Evolutionary conservation across 2,113 vertebrate species (phyloP), one percentile per base, ranked within the genome.

Genomic region (Microcebus murinus): DNA sequence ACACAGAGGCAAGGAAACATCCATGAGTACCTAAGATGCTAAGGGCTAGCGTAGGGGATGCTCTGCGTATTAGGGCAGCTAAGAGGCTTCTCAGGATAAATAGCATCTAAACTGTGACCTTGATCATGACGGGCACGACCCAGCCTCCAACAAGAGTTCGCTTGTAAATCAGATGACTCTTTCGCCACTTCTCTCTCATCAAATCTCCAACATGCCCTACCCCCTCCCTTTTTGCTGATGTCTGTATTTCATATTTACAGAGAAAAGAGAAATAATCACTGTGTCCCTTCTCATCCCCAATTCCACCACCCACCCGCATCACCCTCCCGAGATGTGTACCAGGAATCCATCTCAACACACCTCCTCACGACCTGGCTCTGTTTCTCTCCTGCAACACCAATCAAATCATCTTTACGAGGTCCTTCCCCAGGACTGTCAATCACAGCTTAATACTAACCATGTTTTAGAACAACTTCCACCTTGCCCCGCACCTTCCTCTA

Each of bases 291-390:
- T 63, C 34, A 34, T 27, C 23, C 25, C 45, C 29, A 76, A 2
- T 65, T 50, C 63, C 68, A 73, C 48, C 48, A 65, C 57, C 4
- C 2, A 3, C 8, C 21, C 17, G 52, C 12, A 29, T 8, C 59
- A 45, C 7, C 27, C n/a, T 4, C n/a, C n/a, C 59, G 10, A 29
- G 59, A 42, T 0, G 0, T 0, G 5, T 29, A 63, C 2, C 20
- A 25, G n/a, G 57, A 68, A 25, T 34, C 45, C 6, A 9, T 2
- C 6, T 63, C 27, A 59, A 63, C 3, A 8, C 6, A 11, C 1
- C n/a, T 55, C 39, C 23, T 68, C 1, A 21, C 15, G 25, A 63
- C 23, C n/a, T 87, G 42, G 15, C 10, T 57, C 39, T 15, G 6
- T 45, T 48, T 42, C 18, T 81, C 45, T 94, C 52, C 25, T 18